Evolutionary conservation across 1,140 invertebrate species (phyloP).

Genomic region (Ceratina australensis): DNA sequence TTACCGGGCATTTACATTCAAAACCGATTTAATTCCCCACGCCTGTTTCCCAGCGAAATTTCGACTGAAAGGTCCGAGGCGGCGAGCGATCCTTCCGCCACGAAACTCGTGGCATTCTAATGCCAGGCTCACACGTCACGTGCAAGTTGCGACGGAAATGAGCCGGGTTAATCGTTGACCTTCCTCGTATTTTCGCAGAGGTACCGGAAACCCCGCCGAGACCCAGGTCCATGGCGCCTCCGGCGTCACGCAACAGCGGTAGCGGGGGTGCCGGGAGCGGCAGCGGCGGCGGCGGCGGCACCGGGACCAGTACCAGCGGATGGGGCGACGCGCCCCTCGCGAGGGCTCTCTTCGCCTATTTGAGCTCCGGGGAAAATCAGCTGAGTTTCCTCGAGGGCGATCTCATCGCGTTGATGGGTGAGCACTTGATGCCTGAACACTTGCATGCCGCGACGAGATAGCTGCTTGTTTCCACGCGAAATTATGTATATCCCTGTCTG

Average conservation of each 20-base stretch:
- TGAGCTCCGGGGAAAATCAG: conserved; percentile 94
- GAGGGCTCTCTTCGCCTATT: conserved; percentile 92
- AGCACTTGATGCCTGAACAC: conserved; percentile 47
- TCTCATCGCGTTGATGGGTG: conserved; percentile 90
- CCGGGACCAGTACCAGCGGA: conserved; percentile 63
- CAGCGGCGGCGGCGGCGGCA: conserved; percentile 53
- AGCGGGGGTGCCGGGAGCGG: conserved; percentile 64
- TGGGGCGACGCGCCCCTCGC: conserved; percentile 84
- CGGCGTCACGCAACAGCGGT: conserved; percentile 81
- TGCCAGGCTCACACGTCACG: not conserved
- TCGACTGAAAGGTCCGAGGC: not conserved
- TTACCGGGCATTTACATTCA: no score
- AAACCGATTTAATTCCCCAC: not conserved
- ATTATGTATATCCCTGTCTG: not conserved
- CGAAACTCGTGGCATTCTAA: not conserved
- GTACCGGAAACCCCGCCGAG: conserved; percentile 81
- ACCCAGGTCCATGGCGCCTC: conserved; percentile 87
- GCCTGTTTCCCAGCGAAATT: no score
- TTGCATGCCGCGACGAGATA: not conserved
- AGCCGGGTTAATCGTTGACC: conserved; percentile 15
- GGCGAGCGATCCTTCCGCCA: not conserved
- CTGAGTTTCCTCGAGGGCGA: conserved; percentile 95
- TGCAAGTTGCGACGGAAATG: not conserved
- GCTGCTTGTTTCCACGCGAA: not conserved
- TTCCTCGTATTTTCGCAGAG: conserved; percentile 69